Conservation (phyloP, 1,140 invertebrate species). For the Platyura marginata region DNA sequence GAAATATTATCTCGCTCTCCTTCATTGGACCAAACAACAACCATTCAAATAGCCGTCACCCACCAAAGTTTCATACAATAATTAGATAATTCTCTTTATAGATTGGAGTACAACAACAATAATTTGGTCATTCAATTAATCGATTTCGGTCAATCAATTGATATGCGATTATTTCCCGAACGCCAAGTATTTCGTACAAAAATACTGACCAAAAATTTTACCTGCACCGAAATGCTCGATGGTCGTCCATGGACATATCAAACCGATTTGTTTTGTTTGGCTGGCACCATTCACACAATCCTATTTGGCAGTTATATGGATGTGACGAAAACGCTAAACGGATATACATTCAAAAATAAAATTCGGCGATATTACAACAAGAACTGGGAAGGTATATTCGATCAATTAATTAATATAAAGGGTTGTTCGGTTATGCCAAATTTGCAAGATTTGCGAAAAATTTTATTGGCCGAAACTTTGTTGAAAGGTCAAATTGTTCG, state of each 20-base stretch:
- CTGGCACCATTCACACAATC: slow-evolving; percentile 67
- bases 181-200: slow-evolving; percentile 58
- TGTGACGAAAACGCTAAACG: slow-evolving; percentile 28
- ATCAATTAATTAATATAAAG: neutral
- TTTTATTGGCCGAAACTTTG: too few relatives aligned
- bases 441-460: too few relatives aligned
- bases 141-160: slow-evolving; percentile 76
- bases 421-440: too few relatives aligned
- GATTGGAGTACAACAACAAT: neutral
- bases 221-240: slow-evolving; percentile 75
- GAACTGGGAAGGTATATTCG: neutral
- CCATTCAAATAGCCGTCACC: too few relatives aligned
- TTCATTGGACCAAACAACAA: too few relatives aligned
- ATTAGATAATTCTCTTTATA: too few relatives aligned
- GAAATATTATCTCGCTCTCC: too few relatives aligned
- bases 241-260: slow-evolving; percentile 82
- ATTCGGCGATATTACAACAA: neutral
- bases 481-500: too few relatives aligned
- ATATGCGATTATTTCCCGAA: slow-evolving; percentile 66
- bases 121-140: slow-evolving; percentile 43
- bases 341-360: neutral
- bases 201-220: slow-evolving; percentile 46
- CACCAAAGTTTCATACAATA: too few relatives aligned
- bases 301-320: slow-evolving; percentile 80
- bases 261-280: slow-evolving; percentile 75